Percentiles rank a stretch among this genome's conserved stretches.
Evolutionary conservation across 1,140 invertebrate genomes (phyloP).

Genomic region (Diabrotica undecimpunctata): DNA sequence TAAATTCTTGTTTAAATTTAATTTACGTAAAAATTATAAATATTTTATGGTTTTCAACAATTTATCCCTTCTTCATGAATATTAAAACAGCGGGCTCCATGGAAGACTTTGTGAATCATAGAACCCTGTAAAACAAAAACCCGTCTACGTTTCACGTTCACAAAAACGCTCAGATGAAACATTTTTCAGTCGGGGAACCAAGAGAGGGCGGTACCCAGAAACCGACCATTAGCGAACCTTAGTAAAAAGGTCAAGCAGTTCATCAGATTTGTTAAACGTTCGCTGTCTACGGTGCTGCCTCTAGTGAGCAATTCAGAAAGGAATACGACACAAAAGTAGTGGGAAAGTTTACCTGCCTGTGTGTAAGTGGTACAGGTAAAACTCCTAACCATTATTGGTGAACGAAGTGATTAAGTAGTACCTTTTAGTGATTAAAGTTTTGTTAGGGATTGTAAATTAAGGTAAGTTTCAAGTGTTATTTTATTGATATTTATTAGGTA

Average conservation of each 20-base stretch:
- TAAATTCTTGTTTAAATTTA: no score
- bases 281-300: neutral
- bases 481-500: neutral
- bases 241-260: conserved; percentile 10
- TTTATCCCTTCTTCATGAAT: no score
- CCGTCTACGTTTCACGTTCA: neutral
- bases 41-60: no score
- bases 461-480: conserved; percentile 1
- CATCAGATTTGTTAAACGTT: conserved; percentile 1
- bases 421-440: conserved; percentile 4
- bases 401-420: conserved; percentile 1
- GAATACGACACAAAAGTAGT: conserved; percentile 3
- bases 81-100: no score
- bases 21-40: no score
- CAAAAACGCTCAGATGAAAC: neutral
- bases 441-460: neutral
- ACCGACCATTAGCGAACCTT: neutral
- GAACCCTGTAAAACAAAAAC: no score
- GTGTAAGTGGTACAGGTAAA: conserved; percentile 6
- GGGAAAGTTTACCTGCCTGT: conserved; percentile 7
- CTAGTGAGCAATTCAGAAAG: conserved; percentile 6
- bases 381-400: conserved; percentile 4
- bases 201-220: neutral
- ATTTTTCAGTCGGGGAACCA: neutral
- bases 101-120: no score